phyloP scores from a whole-genome alignment of 2,888 invertebrate genomes.

The Apantesis nais region DNA sequence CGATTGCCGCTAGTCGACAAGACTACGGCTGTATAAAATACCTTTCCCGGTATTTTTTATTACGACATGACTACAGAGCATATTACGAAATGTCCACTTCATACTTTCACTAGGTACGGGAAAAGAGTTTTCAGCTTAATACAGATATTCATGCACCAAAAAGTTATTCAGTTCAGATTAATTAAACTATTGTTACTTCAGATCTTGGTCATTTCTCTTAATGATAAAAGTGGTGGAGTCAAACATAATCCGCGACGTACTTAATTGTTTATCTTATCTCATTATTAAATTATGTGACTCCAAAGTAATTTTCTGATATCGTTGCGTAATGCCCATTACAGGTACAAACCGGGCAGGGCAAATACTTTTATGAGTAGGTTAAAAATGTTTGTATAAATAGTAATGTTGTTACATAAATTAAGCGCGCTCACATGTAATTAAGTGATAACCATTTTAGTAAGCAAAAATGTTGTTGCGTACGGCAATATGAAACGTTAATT shows the following conservation, averaged over 20 bases:
- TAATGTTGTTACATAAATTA: constrained; percentile 44
- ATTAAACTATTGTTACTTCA: neutral
- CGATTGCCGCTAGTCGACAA: constrained; percentile 9
- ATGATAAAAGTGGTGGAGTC: neutral
- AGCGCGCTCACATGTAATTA: constrained; percentile 43
- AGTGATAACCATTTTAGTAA: constrained; percentile 41
- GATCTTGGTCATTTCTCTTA: neutral
- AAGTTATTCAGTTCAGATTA: neutral
- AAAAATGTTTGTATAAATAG: constrained; percentile 25
- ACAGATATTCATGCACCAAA: neutral
- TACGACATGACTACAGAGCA: constrained; percentile 57
- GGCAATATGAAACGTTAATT: constrained; percentile 32
- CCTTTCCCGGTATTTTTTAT: constrained; percentile 60
- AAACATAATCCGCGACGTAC: neutral
- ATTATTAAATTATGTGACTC: constrained; percentile 22
- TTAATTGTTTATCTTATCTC: constrained; percentile 4
- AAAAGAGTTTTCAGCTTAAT: constrained; percentile 42
- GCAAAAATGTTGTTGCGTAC: constrained; percentile 37
- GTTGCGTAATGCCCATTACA: constrained; percentile 14
- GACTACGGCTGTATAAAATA: constrained; percentile 51
- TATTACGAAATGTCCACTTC: constrained; percentile 57
- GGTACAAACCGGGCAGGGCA: constrained; percentile 9
- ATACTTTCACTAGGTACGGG: constrained; percentile 54
- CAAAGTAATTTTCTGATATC: constrained; percentile 15
- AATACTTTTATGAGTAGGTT: constrained; percentile 16